These are phyloP conservation scores for Noctilio leporinus DNA, from an alignment of 2,113 vertebrate species.

Conservation along the genomic window DNA sequence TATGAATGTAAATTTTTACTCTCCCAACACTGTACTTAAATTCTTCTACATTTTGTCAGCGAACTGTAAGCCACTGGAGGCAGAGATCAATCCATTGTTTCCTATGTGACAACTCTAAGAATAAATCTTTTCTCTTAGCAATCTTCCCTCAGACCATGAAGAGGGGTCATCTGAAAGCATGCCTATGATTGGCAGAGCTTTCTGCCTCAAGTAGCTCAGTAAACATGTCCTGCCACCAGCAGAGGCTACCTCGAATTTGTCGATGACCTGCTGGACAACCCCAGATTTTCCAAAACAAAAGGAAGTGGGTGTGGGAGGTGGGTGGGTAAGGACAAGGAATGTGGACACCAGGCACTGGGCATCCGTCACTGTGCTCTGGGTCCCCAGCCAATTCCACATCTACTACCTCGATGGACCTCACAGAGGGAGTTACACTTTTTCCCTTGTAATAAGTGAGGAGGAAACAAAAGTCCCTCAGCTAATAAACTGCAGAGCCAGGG, in stretches of 20 bases:
- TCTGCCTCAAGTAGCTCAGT: neutral
- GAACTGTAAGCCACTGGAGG: neutral
- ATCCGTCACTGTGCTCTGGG: accelerated
- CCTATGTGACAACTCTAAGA: neutral
- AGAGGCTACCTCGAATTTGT: neutral
- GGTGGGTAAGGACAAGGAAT: neutral
- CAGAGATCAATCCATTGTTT: neutral
- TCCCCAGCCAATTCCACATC: neutral
- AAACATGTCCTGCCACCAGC: neutral
- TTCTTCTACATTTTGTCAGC: neutral
- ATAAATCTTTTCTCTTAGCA: neutral
- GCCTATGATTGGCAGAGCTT: neutral
- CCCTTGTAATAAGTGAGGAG: neutral
- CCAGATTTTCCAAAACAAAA: neutral
- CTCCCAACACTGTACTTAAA: neutral
- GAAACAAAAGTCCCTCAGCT: neutral
- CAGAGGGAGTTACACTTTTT: neutral
- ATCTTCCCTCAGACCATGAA: neutral
- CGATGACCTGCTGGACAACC: neutral
- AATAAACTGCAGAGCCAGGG: neutral
- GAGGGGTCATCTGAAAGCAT: neutral
- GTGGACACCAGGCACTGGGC: too few species aligned
- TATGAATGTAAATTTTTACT: neutral
- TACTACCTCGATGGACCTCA: accelerated
- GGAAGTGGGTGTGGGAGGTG: neutral